Conservation (phyloP, 2,888 invertebrate genomes). For the Leucophenga montana region DNA sequence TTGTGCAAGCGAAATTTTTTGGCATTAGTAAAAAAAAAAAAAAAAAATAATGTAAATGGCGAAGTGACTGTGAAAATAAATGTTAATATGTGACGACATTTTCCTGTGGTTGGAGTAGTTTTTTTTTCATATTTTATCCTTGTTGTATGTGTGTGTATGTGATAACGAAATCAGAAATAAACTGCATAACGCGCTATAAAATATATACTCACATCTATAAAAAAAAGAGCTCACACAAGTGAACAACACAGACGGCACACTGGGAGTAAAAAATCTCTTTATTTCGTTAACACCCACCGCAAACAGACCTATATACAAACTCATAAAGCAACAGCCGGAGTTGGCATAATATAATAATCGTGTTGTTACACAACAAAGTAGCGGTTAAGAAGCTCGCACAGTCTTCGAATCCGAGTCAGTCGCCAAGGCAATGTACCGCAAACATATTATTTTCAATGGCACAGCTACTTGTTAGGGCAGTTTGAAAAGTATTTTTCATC, state of each 20-base stretch:
- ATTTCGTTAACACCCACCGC: not conserved
- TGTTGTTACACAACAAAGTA: slow-evolving; percentile 31
- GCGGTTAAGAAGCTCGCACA: slow-evolving; percentile 22
- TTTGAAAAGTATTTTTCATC: no score
- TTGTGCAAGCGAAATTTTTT: slow-evolving; percentile 34
- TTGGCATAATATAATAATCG: slow-evolving; percentile 29
- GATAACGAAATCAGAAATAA: not conserved
- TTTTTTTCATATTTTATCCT: not conserved
- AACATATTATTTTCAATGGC: no score
- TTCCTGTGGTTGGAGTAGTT: not conserved
- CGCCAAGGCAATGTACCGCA: not conserved
- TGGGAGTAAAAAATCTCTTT: not conserved
- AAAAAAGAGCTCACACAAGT: no score
- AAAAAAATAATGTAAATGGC: slow-evolving; percentile 21
- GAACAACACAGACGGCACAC: not conserved
- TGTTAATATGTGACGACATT: slow-evolving; percentile 57
- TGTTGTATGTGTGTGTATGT: not conserved
- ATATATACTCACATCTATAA: not conserved
- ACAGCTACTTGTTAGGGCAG: no score
- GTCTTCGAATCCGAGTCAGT: not conserved
- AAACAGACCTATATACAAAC: not conserved
- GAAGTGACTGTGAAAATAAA: slow-evolving; percentile 63
- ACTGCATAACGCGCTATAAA: slow-evolving; percentile 13
- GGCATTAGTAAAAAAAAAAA: not conserved
- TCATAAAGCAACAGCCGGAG: not conserved